Evolutionary conservation across 1,140 invertebrate species (phyloP).

Genomic region (Oedothorax gibbosus): DNA sequence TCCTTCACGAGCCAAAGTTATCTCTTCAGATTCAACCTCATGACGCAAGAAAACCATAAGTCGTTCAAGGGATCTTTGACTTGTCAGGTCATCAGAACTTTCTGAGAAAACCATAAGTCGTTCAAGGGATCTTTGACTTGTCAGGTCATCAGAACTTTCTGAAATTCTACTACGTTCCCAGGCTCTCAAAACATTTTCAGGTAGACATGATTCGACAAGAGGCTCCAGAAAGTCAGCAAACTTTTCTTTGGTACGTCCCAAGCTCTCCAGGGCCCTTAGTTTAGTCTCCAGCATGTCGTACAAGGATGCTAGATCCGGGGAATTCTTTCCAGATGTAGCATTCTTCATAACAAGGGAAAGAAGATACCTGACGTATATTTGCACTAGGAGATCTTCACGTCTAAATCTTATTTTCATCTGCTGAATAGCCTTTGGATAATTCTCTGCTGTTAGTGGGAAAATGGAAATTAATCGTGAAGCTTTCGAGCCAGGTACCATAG

Average conservation of each 20-base stretch:
- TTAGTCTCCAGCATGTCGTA: conserved; percentile 4
- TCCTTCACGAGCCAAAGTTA: neutral
- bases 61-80: neutral
- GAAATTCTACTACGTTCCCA: conserved; percentile 5
- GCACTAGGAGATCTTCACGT: neutral
- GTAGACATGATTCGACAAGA: conserved; percentile 22
- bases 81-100: neutral
- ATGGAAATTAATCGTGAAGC: neutral
- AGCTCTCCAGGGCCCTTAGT: neutral
- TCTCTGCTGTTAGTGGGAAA: conserved; percentile 8
- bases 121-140: neutral
- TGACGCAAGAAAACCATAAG: neutral
- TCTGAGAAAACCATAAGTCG: neutral
- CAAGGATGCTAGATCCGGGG: neutral
- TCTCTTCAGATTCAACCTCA: neutral
- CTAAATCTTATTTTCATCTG: neutral
- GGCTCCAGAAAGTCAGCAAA: conserved; percentile 3
- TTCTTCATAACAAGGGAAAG: neutral
- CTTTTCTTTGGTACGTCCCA: conserved; percentile 8
- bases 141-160: neutral
- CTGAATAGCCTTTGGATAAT: conserved; percentile 10
- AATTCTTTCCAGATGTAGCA: neutral
- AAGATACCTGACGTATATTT: neutral
- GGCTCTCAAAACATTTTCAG: conserved; percentile 6
- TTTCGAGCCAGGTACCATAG: neutral